phyloP scores from a whole-genome alignment of 1,140 invertebrate species.

The Anastrepha obliqua region DNA sequence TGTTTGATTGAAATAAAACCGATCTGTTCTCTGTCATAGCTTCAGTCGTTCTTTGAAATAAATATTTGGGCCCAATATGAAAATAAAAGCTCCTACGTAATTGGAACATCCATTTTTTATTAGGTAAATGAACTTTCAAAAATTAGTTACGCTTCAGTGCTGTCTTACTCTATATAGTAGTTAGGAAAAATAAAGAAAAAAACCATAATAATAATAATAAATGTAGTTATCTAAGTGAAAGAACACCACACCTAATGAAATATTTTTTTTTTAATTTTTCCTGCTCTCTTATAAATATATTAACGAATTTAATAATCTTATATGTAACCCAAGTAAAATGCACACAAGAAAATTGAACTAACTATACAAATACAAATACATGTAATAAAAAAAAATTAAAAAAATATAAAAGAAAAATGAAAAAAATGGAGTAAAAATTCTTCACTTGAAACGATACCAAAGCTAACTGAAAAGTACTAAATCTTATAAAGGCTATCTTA shows the following conservation, averaged over 20 bases:
- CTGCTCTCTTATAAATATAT: neutral
- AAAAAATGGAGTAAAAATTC: neutral
- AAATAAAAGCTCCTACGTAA: too few relatives aligned
- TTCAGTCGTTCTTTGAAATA: too few relatives aligned
- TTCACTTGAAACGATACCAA: conserved; percentile 48
- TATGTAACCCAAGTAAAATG: neutral
- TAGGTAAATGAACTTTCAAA: too few relatives aligned
- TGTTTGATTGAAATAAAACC: too few relatives aligned
- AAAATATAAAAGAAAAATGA: neutral
- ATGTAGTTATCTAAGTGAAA: too few relatives aligned
- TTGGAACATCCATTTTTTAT: too few relatives aligned
- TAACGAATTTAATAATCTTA: conserved; percentile 45
- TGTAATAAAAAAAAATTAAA: neutral
- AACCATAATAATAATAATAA: too few relatives aligned
- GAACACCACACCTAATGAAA: neutral
- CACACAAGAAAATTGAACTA: neutral
- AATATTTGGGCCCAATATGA: too few relatives aligned
- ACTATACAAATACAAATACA: neutral
- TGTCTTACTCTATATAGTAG: too few relatives aligned
- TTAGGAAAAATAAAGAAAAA: too few relatives aligned
- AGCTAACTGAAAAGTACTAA: conserved; percentile 43
- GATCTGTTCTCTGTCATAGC: too few relatives aligned
- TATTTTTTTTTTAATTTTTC: neutral
- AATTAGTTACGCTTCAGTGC: too few relatives aligned
- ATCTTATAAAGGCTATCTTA: neutral